Conservation (phyloP, 2,797 vertebrate species). For the Hemibagrus guttatus region DNA sequence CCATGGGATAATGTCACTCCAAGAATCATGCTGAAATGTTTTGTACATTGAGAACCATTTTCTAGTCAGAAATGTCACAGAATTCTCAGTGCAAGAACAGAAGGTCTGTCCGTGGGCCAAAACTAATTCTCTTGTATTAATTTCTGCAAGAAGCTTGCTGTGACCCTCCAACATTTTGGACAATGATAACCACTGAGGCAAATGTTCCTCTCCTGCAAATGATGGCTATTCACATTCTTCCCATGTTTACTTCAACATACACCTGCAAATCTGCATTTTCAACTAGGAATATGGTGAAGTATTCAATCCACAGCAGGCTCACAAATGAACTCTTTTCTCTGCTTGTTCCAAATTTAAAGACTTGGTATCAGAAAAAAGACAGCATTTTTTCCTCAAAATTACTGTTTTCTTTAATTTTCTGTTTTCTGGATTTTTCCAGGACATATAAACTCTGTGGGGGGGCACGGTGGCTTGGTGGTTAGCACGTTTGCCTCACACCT, state of each 20-base stretch:
- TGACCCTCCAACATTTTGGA: too few relatives aligned
- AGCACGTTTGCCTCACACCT: too few relatives aligned
- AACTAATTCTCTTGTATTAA: too few relatives aligned
- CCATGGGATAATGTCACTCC: not conserved
- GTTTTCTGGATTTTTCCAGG: not conserved
- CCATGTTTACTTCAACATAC: not conserved
- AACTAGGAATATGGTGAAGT: not conserved
- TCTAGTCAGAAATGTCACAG: conserved; percentile 32
- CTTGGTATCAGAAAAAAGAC: not conserved
- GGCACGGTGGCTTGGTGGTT: too few relatives aligned
- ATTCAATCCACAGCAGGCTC: not conserved
- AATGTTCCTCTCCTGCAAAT: not conserved
- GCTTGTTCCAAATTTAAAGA: not conserved
- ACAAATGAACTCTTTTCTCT: not conserved
- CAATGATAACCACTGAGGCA: not conserved
- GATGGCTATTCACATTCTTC: not conserved
- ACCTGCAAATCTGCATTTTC: not conserved
- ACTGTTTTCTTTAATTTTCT: not conserved
- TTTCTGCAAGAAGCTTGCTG: too few relatives aligned
- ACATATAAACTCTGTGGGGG: too few relatives aligned
- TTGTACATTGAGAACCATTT: conserved; percentile 26
- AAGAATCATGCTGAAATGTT: conserved; percentile 17
- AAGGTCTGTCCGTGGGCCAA: too few relatives aligned
- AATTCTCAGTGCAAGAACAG: too few relatives aligned
- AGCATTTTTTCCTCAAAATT: not conserved